Evolutionary conservation across 2,888 invertebrate genomes (phyloP).

Genomic region (Bursaphelenchus okinawaensis): DNA sequence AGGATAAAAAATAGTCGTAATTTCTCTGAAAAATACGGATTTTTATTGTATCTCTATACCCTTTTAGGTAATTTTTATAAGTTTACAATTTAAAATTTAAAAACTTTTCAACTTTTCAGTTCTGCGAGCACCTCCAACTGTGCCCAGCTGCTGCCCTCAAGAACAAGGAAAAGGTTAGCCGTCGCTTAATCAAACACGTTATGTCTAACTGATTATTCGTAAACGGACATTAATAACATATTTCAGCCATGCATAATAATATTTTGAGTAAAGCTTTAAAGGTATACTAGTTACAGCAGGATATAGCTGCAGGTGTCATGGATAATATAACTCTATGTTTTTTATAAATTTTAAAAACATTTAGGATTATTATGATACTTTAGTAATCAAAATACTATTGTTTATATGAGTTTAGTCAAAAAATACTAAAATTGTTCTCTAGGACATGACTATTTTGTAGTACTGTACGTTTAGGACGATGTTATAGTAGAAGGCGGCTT

Average conservation of each 20-base stretch:
- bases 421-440: neutral
- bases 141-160: conserved; percentile 2
- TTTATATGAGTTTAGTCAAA: conserved; percentile 1
- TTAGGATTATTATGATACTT: no score
- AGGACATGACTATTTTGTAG: conserved; percentile 1
- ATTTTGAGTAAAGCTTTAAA: neutral
- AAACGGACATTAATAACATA: neutral
- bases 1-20: no score
- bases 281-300: no score
- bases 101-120: conserved; percentile 13
- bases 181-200: conserved; percentile 2
- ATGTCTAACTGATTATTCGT: neutral
- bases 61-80: no score
- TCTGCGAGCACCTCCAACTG: conserved; percentile 20
- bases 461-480: conserved; percentile 4
- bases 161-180: conserved; percentile 11
- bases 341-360: no score
- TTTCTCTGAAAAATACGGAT: no score
- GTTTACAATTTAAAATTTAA: no score
- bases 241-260: neutral
- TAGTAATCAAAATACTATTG: no score
- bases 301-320: no score
- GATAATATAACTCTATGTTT: no score
- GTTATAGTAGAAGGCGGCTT: conserved; percentile 3
- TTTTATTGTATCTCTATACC: no score